These are phyloP conservation scores for Herpetotheres cachinnans DNA, from an alignment of 2,113 vertebrate species.

Conservation along the genomic window DNA sequence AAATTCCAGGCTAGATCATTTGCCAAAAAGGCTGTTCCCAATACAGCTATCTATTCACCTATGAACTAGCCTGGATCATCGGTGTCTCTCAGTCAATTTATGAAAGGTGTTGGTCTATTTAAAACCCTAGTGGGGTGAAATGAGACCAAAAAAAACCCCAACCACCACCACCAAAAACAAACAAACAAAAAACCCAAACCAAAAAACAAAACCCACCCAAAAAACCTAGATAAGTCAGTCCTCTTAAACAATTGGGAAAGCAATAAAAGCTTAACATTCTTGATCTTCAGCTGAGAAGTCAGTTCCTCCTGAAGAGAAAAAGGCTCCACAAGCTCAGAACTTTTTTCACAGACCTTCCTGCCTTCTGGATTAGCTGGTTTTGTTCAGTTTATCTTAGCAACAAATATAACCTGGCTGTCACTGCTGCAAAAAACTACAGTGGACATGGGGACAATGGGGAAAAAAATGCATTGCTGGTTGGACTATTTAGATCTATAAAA, in stretches of 20 bases:
- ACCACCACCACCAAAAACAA: fast-evolving
- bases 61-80: not conserved
- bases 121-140: not conserved
- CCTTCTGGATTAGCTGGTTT: not conserved
- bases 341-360: not conserved
- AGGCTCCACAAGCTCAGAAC: not conserved
- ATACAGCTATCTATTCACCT: not conserved
- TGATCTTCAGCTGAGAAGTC: not conserved
- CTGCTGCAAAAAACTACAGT: not conserved
- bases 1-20: not conserved
- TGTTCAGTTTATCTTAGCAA: not conserved
- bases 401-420: not conserved
- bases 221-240: not conserved
- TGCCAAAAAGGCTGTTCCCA: not conserved
- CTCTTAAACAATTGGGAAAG: not conserved
- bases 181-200: not conserved
- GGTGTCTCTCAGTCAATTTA: not conserved
- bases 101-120: not conserved
- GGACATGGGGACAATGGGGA: not conserved
- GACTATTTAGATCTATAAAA: not conserved
- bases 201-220: not conserved
- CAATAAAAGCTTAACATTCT: not conserved
- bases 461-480: not conserved
- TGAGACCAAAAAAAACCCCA: not conserved
- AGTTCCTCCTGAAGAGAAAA: not conserved